Evolutionary conservation across 2,888 invertebrate genomes (phyloP).

Genomic region (Galeopsomyia nigrocyanea): DNA sequence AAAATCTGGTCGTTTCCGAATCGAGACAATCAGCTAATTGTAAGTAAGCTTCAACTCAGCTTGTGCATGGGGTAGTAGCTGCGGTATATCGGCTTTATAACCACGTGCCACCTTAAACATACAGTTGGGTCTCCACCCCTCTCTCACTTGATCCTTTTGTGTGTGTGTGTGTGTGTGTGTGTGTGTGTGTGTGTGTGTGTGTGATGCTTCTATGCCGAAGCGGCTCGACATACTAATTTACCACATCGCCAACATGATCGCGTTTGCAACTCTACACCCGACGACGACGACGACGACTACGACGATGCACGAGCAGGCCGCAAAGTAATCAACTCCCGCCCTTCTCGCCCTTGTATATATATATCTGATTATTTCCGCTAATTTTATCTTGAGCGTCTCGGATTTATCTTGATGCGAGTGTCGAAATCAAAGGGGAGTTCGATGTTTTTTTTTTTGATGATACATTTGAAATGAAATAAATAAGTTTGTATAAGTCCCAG

Average conservation of each 20-base stretch:
- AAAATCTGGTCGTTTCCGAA: no score
- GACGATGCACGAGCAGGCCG: background rate
- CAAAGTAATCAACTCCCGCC: conserved; percentile 15
- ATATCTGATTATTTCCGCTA: conserved; percentile 13
- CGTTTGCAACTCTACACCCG: conserved; percentile 25
- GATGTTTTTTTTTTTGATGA: background rate
- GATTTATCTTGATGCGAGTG: no score
- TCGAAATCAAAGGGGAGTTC: background rate
- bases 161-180: no score
- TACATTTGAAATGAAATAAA: no score
- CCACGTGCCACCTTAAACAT: conserved; percentile 4
- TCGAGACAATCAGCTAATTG: no score
- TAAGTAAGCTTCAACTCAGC: no score
- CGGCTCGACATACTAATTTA: conserved; percentile 32
- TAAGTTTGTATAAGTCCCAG: no score
- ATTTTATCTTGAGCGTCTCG: background rate
- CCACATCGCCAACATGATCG: conserved; percentile 27
- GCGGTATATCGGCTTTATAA: background rate
- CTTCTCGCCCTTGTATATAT: background rate
- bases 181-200: no score
- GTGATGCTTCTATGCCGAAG: conserved; percentile 25
- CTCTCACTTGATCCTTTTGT: conserved; percentile 28
- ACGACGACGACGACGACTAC: no score
- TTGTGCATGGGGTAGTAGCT: background rate
- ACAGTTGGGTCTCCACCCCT: background rate